Evolutionary conservation across 2,888 invertebrate genomes (phyloP).

Genomic region (Drosophila colorata): DNA sequence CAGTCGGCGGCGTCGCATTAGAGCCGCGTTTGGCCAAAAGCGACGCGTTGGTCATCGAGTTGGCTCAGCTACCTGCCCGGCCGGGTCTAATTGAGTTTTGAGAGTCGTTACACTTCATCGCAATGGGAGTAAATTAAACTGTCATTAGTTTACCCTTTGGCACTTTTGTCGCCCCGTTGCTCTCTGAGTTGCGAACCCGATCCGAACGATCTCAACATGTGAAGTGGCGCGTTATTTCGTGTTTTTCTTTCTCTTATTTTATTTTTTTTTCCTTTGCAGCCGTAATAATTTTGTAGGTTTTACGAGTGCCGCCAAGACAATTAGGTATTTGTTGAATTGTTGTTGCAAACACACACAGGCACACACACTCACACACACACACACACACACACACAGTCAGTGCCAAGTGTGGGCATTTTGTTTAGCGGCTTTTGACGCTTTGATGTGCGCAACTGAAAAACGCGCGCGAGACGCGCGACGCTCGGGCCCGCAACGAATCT

Average conservation of each 20-base stretch:
- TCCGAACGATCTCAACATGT: constrained; percentile 65
- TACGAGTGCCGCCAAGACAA: constrained; percentile 80
- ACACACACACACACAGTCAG: constrained; percentile 10
- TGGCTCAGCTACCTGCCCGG: constrained; percentile 45
- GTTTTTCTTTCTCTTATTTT: constrained; percentile 27
- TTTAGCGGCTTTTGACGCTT: constrained; percentile 73
- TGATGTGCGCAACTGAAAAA: constrained; percentile 74
- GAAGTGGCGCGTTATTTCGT: constrained; percentile 71
- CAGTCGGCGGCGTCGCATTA: constrained; percentile 44
- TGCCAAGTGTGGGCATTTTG: constrained; percentile 77
- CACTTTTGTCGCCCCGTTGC: constrained; percentile 63
- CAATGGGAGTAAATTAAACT: constrained; percentile 84
- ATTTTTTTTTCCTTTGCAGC: constrained; percentile 49
- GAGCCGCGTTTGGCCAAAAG: constrained; percentile 67
- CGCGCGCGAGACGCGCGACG: constrained; percentile 59
- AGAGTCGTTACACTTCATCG: constrained; percentile 77
- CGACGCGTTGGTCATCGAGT: constrained; percentile 24
- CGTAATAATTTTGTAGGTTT: constrained; percentile 78
- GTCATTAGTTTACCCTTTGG: constrained; percentile 84
- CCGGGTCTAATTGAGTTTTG: constrained; percentile 73
- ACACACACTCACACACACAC: constrained; percentile 13
- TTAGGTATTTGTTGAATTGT: constrained; percentile 75
- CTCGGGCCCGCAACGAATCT: constrained; percentile 75
- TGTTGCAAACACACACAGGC: constrained; percentile 36
- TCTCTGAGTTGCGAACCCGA: constrained; percentile 45